Conservation (phyloP, 2,113 vertebrate genomes). For the Desmodus rotundus region DNA sequence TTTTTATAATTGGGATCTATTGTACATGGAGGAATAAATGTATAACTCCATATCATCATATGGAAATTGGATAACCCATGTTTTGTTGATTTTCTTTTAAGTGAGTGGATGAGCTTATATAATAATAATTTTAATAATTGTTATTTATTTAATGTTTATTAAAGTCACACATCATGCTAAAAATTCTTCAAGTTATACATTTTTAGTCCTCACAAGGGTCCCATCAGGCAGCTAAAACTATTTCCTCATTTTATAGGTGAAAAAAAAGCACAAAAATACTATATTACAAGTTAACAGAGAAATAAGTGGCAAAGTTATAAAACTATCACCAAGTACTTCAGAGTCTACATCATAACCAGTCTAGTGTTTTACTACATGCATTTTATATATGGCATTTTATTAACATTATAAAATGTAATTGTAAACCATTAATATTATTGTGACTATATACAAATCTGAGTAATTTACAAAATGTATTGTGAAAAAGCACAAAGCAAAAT, state of each 20-base stretch:
- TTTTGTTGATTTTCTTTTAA: not conserved
- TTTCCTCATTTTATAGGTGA: not conserved
- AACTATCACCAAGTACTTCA: not conserved
- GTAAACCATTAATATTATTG: conserved; percentile 32
- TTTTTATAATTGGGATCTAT: not conserved
- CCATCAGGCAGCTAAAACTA: not conserved
- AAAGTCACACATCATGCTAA: not conserved
- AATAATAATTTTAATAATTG: not conserved
- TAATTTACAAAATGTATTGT: conserved; percentile 49
- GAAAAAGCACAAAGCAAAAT: not conserved
- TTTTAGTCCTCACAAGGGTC: not conserved
- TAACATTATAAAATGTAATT: conserved; percentile 39
- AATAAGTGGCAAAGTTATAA: not conserved
- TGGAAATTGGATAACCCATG: not conserved
- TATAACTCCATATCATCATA: not conserved
- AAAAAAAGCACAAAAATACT: not conserved
- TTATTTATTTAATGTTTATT: not conserved
- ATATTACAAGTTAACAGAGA: not conserved
- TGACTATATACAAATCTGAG: not conserved
- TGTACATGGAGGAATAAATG: not conserved
- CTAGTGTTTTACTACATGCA: not conserved
- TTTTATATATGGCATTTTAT: conserved; percentile 36
- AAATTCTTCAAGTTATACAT: not conserved
- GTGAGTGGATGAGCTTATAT: not conserved
- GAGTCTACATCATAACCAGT: not conserved